These are phyloP conservation scores for Capromys pilorides DNA, from an alignment of 2,797 vertebrate species.

Conservation along the genomic window DNA sequence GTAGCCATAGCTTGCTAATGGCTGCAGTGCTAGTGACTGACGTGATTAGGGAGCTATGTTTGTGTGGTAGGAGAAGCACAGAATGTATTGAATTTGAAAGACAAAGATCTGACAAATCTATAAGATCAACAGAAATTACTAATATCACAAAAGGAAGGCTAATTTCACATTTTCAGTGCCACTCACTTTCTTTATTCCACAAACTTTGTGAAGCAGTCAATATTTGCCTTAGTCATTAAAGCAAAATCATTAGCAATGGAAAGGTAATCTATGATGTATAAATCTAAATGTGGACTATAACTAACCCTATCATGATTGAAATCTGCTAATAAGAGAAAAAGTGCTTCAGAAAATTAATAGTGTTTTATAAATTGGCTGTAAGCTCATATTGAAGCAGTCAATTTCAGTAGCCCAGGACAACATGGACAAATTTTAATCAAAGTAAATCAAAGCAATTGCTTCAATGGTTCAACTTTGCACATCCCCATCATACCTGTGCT, in stretches of 20 bases:
- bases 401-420: constrained; percentile 33
- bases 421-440: constrained; percentile 20
- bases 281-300: constrained; percentile 52
- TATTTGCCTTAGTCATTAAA: neutral
- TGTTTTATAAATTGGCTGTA: constrained; percentile 43
- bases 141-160: neutral
- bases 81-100: constrained; percentile 47
- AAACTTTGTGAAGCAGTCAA: constrained; percentile 51
- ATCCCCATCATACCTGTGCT: neutral
- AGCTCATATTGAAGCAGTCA: constrained; percentile 44
- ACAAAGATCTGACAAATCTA: constrained; percentile 36
- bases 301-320: constrained; percentile 24
- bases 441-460: constrained; percentile 46
- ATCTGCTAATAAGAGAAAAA: constrained; percentile 53
- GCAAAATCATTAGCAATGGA: constrained; percentile 42
- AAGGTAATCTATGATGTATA: neutral
- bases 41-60: neutral
- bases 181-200: neutral
- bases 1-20: neutral
- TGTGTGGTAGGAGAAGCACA: neutral
- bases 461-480: constrained; percentile 34
- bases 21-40: neutral
- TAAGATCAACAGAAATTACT: constrained; percentile 45
- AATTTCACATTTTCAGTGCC: constrained; percentile 41
- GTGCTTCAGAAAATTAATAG: constrained; percentile 42